A percentile compares a stretch with the other conserved stretches of the same genome.
These are phyloP conservation scores for Hirundo rustica DNA, from an alignment of 2,797 vertebrate genomes.

Conservation along the genomic window DNA sequence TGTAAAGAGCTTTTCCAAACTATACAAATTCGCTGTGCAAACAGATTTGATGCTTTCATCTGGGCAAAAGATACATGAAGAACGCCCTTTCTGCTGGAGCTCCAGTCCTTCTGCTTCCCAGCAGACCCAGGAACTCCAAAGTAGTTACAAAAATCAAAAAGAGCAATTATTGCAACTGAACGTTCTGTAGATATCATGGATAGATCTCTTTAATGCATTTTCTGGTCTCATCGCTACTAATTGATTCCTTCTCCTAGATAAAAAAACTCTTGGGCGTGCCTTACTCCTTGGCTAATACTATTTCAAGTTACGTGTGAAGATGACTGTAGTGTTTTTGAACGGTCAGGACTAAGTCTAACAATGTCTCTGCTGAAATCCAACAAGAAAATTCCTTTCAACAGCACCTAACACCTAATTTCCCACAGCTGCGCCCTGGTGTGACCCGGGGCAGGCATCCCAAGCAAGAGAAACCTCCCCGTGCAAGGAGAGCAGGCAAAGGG, in stretches of 20 bases:
- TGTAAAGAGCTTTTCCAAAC: conserved; percentile 3
- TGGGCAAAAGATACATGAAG: not conserved
- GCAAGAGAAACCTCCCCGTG: not conserved
- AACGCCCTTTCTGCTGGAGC: not conserved
- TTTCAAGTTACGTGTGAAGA: not conserved
- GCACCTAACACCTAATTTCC: too few relatives aligned
- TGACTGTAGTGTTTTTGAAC: not conserved
- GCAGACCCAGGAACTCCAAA: not conserved
- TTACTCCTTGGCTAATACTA: not conserved
- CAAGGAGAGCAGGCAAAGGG: not conserved
- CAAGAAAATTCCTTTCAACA: not conserved
- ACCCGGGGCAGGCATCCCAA: not conserved
- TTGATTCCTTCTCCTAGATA: not conserved
- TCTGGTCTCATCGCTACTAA: not conserved
- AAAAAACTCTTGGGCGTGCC: not conserved
- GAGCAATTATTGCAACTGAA: not conserved
- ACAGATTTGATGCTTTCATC: not conserved
- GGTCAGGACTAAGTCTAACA: not conserved
- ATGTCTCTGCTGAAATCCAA: not conserved
- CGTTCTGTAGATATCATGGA: not conserved
- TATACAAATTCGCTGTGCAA: not conserved
- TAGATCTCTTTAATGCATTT: not conserved
- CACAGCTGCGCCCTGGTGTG: not conserved
- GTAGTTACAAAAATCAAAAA: not conserved
- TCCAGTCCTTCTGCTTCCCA: not conserved